Base-by-base conservation (phyloP, 2,113 vertebrate species). In the Siniperca knerii region DNA sequence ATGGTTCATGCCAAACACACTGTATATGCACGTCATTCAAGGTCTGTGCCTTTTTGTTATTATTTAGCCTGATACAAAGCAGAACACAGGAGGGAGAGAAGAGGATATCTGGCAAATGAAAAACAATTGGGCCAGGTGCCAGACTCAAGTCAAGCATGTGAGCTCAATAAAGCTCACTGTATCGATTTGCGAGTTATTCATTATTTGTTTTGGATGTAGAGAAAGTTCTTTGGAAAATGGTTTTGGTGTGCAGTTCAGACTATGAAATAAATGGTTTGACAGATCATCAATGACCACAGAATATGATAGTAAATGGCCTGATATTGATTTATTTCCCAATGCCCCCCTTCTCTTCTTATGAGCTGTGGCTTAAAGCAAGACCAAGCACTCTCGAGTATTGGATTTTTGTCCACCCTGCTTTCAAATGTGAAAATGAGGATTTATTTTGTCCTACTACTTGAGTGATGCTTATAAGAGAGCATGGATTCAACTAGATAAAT, bases 161-260 rank as follows among this genome's bases (percentile, higher is more conserved):
- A 89, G 89, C 87, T 88, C 89, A 87, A 92, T 92, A 91, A 92
- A 91, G 90, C 88, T 84, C 75, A 77, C 79, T 15, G 73, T 86
- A 94, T 94, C 37, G 93, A 95, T 94, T 92, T 79, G 72, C 29
- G 74, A 90, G 86, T 92, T 91, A 93, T 92, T 90, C 89, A 91
- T 95, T 89, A 92, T 92, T 94, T 94, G 90, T 94, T 93, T 93
- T 93, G 91, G 90, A 93, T 91, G 90, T 87, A 87, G 90, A 87
- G 88, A 93, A 93, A 93, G 90, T 94, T 90, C 92, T 90, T 83
- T 87, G 86, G 84, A 89, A 92, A 92, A 93, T 84, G 77, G 88
- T 94, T 88, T 88, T 79, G 70, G 75, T 61, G 78, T 73, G 82
- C 84, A 81, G 81, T 82, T 88, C 84, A 84, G 87, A 88, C 78